These are phyloP conservation scores for Drosophila ficusphila DNA, from an alignment of 1,140 invertebrate genomes.

Conservation along the genomic window DNA sequence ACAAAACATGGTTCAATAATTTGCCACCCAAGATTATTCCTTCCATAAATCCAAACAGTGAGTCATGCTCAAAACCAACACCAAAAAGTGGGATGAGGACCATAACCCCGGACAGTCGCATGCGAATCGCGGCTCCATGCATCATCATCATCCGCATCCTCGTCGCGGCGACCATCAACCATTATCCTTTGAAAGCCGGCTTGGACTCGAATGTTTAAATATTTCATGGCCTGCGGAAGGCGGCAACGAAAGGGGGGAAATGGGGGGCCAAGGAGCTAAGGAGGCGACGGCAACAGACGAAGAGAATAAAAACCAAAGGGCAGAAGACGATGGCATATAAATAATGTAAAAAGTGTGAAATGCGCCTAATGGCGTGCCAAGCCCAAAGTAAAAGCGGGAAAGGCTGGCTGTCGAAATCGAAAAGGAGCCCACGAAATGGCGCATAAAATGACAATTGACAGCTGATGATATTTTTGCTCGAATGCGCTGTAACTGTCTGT, in stretches of 20 bases:
- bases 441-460: constrained; percentile 81
- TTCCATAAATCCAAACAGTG: constrained; percentile 19
- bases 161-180: constrained; percentile 16
- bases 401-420: background rate
- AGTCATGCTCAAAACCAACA: constrained; percentile 7
- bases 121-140: constrained; percentile 24
- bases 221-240: constrained; percentile 57
- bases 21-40: constrained; percentile 14
- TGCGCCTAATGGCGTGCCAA: constrained; percentile 78
- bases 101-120: constrained; percentile 1
- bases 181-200: constrained; percentile 44
- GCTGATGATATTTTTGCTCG: constrained; percentile 63
- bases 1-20: constrained; percentile 1
- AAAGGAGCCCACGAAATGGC: constrained; percentile 60
- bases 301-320: constrained; percentile 39
- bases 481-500: constrained; percentile 20
- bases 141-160: constrained; percentile 26
- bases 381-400: constrained; percentile 20
- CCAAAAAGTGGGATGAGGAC: background rate
- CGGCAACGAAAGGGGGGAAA: background rate
- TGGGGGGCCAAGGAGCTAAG: background rate
- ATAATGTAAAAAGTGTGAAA: constrained; percentile 82
- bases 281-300: background rate
- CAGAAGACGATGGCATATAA: constrained; percentile 62
- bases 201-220: constrained; percentile 52